phyloP scores from a whole-genome alignment of 1,140 invertebrate genomes.

The Colletes gigas region DNA sequence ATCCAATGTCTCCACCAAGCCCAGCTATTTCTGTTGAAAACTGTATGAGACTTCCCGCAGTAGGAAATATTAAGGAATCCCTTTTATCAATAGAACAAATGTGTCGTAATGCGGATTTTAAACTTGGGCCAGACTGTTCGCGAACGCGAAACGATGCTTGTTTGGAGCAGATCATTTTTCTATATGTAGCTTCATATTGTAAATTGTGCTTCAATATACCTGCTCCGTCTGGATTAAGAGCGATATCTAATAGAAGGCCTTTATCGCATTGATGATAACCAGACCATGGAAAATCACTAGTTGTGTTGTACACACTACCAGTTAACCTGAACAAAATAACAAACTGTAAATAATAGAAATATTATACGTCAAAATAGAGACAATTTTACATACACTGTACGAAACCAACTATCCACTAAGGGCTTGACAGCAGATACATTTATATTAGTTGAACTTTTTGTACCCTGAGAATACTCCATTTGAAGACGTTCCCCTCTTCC shows the following conservation, averaged over 20 bases:
- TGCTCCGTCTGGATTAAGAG: constrained; percentile 82
- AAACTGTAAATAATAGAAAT: constrained; percentile 4
- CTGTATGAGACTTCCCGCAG: constrained; percentile 85
- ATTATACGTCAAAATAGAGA: constrained; percentile 6
- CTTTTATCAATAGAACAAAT: constrained; percentile 89
- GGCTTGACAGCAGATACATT: constrained; percentile 89
- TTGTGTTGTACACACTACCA: constrained; percentile 86
- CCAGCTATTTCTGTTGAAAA: constrained; percentile 91
- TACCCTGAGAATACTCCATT: constrained; percentile 89
- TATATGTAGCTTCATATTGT: constrained; percentile 90
- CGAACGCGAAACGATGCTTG: constrained; percentile 88
- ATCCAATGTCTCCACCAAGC: constrained; percentile 92
- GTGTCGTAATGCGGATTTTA: constrained; percentile 92
- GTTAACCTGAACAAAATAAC: constrained; percentile 82
- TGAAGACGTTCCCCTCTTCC: constrained; percentile 90
- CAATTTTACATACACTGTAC: constrained; percentile 71
- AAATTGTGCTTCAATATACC: constrained; percentile 87
- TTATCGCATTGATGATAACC: constrained; percentile 87
- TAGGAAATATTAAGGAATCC: constrained; percentile 90
- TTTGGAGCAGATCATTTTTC: constrained; percentile 86
- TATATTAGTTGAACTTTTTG: constrained; percentile 87
- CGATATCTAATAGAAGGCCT: constrained; percentile 85
- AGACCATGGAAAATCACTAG: constrained; percentile 89
- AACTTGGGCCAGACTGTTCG: constrained; percentile 90
- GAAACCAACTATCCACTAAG: constrained; percentile 80